Percentiles rank a stretch among this genome's conserved stretches.
phyloP scores from a whole-genome alignment of 1,140 invertebrate species.

The Steinernema khuongi region DNA sequence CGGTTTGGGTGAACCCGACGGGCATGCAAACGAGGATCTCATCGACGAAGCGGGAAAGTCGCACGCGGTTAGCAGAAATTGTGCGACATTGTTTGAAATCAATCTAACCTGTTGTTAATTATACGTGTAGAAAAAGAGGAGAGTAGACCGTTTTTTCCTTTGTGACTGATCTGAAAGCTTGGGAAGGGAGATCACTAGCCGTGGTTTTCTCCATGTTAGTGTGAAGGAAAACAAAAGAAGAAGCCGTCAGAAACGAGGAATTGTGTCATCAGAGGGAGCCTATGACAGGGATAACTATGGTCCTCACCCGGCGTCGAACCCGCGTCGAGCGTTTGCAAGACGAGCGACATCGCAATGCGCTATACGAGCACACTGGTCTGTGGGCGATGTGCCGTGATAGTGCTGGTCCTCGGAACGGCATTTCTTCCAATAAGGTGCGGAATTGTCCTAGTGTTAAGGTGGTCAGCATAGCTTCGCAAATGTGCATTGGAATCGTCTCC shows the following conservation, averaged over 20 bases:
- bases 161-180: no score
- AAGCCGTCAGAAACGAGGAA: slow-evolving; percentile 13
- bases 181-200: no score
- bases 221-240: not conserved
- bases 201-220: not conserved
- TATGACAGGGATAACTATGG: slow-evolving; percentile 15
- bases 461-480: no score
- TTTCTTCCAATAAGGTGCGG: no score
- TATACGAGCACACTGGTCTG: no score
- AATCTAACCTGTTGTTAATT: not conserved
- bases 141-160: not conserved
- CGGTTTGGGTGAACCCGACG: not conserved
- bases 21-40: not conserved
- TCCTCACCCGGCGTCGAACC: slow-evolving; percentile 8
- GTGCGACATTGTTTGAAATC: slow-evolving; percentile 9
- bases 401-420: no score
- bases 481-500: no score
- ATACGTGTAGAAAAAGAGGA: not conserved
- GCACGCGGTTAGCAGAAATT: not conserved
- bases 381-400: no score
- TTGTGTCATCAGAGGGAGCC: not conserved
- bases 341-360: slow-evolving; percentile 1
- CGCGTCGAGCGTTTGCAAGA: not conserved
- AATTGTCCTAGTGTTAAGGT: no score
- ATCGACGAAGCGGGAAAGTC: not conserved